phyloP scores from a whole-genome alignment of 53 echinoderm and acorn worm genomes.

The Astropecten irregularis region DNA sequence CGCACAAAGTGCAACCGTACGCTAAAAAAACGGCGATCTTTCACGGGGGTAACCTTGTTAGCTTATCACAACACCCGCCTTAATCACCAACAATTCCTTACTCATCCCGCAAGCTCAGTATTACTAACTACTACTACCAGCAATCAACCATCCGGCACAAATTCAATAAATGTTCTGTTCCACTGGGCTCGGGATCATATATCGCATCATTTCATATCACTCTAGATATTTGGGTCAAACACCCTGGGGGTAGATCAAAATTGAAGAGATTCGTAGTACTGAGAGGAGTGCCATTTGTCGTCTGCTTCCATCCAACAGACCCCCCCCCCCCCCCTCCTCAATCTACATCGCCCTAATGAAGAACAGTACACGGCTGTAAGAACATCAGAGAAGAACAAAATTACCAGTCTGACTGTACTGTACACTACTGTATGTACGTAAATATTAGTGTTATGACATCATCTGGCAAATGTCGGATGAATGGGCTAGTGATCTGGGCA shows the following conservation, averaged over 20 bases:
- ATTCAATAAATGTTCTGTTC: conserved; percentile 33
- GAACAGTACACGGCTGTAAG: too few species aligned
- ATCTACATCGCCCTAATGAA: too few species aligned
- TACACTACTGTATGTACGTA: too few species aligned
- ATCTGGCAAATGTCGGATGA: not conserved
- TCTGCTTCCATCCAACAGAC: conserved; percentile 15
- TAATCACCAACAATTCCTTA: conserved; percentile 33
- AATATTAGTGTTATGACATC: conserved; percentile 57
- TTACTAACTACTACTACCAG: not conserved
- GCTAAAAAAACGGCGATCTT: too few species aligned
- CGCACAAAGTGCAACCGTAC: too few species aligned
- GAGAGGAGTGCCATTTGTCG: not conserved
- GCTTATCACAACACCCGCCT: not conserved
- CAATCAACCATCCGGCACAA: conserved; percentile 32
- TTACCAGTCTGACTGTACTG: too few species aligned
- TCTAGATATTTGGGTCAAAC: conserved; percentile 45
- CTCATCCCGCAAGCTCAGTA: not conserved
- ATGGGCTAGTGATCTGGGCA: not conserved
- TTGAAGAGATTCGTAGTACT: too few species aligned
- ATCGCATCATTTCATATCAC: conserved; percentile 30
- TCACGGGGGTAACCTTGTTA: conserved; percentile 26
- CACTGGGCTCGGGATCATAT: conserved; percentile 14
- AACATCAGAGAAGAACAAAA: too few species aligned
- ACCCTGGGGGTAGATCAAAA: conserved; percentile 16
- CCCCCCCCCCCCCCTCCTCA: too few species aligned